These are phyloP conservation scores for Probaryconus sp. DNA, from an alignment of 1,140 invertebrate genomes.

Conservation along the genomic window DNA sequence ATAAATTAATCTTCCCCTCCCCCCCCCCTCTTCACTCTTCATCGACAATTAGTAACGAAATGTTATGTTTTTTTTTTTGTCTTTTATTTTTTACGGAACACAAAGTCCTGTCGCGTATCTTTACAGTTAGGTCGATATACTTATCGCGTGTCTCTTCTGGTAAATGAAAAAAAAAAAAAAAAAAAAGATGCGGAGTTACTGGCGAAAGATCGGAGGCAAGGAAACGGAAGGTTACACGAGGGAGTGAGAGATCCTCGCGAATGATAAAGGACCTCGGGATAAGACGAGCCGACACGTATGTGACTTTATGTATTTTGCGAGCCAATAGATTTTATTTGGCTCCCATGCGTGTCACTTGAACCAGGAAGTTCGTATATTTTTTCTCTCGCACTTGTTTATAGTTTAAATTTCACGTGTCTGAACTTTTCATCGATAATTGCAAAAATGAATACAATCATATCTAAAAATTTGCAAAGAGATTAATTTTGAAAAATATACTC, in stretches of 20 bases:
- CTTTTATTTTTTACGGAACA: too few species aligned
- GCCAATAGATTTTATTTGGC: slow-evolving; percentile 29
- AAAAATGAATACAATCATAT: too few species aligned
- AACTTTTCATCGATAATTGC: too few species aligned
- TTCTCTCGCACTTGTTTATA: slow-evolving; percentile 19
- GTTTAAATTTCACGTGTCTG: too few species aligned
- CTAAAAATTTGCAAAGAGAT: too few species aligned
- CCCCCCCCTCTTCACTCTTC: too few species aligned
- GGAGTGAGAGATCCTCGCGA: slow-evolving; percentile 31
- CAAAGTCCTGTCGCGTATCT: too few species aligned
- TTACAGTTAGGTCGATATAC: slow-evolving; percentile 24
- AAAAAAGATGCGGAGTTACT: background rate
- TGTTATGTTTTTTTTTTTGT: too few species aligned
- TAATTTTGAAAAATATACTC: too few species aligned
- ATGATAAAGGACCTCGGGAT: slow-evolving; percentile 25
- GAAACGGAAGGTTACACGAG: slow-evolving; percentile 47
- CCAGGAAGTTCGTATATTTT: too few species aligned
- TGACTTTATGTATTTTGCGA: slow-evolving; percentile 33
- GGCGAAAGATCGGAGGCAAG: slow-evolving; percentile 19
- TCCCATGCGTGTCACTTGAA: background rate
- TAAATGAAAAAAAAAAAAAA: slow-evolving; percentile 23
- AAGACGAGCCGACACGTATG: slow-evolving; percentile 10
- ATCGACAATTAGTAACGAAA: too few species aligned
- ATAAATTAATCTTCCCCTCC: too few species aligned
- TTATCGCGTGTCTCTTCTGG: slow-evolving; percentile 26